phyloP scores from a whole-genome alignment of 2,797 vertebrate genomes.

The Hephaestus fuliginosus region DNA sequence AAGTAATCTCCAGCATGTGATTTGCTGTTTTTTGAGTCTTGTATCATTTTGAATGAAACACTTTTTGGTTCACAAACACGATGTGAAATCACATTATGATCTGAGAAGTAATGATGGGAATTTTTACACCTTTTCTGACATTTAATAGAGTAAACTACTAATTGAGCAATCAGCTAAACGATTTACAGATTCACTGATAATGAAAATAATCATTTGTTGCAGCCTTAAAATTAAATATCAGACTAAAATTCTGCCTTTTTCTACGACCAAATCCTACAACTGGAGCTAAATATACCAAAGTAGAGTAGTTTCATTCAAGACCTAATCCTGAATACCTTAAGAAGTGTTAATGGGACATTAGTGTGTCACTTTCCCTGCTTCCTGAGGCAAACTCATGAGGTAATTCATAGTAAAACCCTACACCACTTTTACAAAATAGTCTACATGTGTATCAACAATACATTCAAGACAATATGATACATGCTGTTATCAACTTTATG shows the following conservation, averaged over 20 bases:
- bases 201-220: background rate
- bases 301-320: background rate
- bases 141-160: background rate
- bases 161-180: background rate
- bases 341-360: background rate
- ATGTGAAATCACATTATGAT: background rate
- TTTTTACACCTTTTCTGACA: background rate
- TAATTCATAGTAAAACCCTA: background rate
- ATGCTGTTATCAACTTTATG: background rate
- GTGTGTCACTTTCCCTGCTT: background rate
- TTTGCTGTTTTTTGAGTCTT: background rate
- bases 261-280: background rate
- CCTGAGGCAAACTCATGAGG: background rate
- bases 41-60: background rate
- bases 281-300: background rate
- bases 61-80: background rate
- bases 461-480: background rate
- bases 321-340: background rate
- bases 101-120: background rate
- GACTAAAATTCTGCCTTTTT: background rate
- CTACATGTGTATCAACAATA: background rate
- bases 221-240: background rate
- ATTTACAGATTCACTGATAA: too few species aligned
- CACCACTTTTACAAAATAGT: background rate
- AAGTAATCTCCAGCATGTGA: background rate